Evolutionary conservation across 2,113 vertebrate species (phyloP).

Genomic region (Rousettus leschenaultii): DNA sequence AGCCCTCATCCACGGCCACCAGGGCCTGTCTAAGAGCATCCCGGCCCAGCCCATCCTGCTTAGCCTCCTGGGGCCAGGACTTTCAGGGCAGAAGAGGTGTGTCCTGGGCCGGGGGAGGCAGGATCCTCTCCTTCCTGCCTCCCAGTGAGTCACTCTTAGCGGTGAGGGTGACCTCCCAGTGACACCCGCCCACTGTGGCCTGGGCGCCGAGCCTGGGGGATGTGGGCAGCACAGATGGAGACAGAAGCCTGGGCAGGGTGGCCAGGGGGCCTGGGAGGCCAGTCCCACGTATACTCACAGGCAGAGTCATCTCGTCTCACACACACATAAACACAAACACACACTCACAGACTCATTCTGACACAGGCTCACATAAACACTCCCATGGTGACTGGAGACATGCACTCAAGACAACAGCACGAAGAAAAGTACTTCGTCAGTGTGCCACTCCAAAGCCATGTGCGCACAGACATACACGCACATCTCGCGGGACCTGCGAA

Average conservation of each 20-base stretch:
- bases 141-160: constrained; percentile 64
- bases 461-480: background rate
- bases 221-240: constrained; percentile 70
- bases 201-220: constrained; percentile 73
- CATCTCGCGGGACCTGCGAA: background rate
- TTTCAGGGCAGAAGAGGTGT: constrained; percentile 48
- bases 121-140: constrained; percentile 67
- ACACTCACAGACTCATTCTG: background rate
- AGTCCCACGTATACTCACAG: background rate
- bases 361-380: constrained; percentile 5
- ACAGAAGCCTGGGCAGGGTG: constrained; percentile 53
- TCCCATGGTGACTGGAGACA: background rate
- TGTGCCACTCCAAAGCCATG: background rate
- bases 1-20: background rate
- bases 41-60: background rate
- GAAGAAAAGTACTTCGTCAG: background rate
- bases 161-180: constrained; percentile 73
- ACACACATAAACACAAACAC: background rate
- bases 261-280: constrained; percentile 34
- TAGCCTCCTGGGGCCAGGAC: background rate
- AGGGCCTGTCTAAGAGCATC: background rate
- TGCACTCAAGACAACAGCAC: background rate
- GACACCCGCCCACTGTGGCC: constrained; percentile 77
- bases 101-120: constrained; percentile 50
- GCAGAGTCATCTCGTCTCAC: background rate